Conservation (phyloP, 2,888 invertebrate species). For the Oligia strigilis region DNA sequence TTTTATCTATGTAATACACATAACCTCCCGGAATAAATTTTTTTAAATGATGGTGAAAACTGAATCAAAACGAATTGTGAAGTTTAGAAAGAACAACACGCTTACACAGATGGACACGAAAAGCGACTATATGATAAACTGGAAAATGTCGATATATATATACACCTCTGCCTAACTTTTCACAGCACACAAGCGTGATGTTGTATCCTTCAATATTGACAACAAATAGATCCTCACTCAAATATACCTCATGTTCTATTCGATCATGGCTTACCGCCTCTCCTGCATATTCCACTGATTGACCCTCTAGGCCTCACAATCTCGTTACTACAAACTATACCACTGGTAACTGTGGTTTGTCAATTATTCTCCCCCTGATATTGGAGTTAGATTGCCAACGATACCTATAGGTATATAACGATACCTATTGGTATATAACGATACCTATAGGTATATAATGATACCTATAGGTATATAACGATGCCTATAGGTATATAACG, state of each 20-base stretch:
- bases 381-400: constrained; percentile 45
- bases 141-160: background rate
- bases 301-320: constrained; percentile 26
- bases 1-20: too few relatives aligned
- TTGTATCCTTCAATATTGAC: background rate
- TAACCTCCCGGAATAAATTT: too few relatives aligned
- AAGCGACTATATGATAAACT: too few relatives aligned
- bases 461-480: too few relatives aligned
- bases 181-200: background rate
- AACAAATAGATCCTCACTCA: background rate
- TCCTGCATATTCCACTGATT: constrained; percentile 37
- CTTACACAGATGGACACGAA: too few relatives aligned
- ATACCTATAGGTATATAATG: constrained; percentile 15
- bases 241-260: background rate
- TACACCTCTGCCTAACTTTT: background rate
- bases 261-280: constrained; percentile 24
- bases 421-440: too few relatives aligned
- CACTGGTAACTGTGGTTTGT: constrained; percentile 46
- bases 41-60: too few relatives aligned
- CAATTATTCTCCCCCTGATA: constrained; percentile 44
- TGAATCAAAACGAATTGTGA: too few relatives aligned
- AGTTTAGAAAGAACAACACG: too few relatives aligned
- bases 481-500: constrained; percentile 7
- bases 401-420: constrained; percentile 17
- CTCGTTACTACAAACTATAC: constrained; percentile 45